A percentile compares a stretch with the other conserved stretches of the same genome.
phyloP scores from a whole-genome alignment of 2,113 vertebrate genomes.

The Tetrax tetrax region DNA sequence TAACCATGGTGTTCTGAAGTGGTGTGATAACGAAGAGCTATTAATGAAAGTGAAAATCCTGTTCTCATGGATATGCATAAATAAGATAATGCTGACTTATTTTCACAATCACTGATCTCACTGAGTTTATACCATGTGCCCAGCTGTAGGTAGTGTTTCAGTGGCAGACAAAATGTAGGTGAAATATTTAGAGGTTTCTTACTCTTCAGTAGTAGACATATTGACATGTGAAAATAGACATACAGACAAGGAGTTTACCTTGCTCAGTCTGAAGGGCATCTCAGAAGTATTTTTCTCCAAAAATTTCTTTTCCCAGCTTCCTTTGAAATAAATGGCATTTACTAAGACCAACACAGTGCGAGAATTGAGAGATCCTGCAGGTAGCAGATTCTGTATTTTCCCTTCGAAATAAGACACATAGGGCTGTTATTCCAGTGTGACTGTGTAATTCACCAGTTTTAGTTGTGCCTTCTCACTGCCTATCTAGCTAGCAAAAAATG shows the following conservation, averaged over 20 bases:
- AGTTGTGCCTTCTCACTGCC: not conserved
- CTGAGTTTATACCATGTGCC: not conserved
- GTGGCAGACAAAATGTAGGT: not conserved
- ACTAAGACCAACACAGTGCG: slow-evolving; percentile 82
- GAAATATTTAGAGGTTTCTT: not conserved
- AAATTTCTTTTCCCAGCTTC: slow-evolving; percentile 83
- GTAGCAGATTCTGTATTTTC: slow-evolving; percentile 87
- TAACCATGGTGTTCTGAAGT: not conserved
- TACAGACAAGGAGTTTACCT: slow-evolving; percentile 68
- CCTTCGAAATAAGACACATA: slow-evolving; percentile 67
- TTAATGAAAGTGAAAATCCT: not conserved
- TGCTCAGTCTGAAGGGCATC: slow-evolving; percentile 80
- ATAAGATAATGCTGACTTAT: not conserved
- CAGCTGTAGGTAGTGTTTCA: not conserved
- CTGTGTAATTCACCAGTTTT: not conserved
- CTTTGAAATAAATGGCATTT: slow-evolving; percentile 93
- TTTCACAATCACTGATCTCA: not conserved
- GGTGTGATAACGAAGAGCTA: not conserved
- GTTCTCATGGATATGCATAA: not conserved
- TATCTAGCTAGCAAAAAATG: not conserved
- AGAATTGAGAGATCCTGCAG: slow-evolving; percentile 73
- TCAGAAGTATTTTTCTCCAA: slow-evolving; percentile 77
- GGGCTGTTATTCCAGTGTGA: not conserved
- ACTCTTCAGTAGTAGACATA: not conserved
- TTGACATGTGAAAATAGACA: not conserved